phyloP scores from a whole-genome alignment of 2,888 invertebrate genomes.

The Pseudeuparius sepicola region DNA sequence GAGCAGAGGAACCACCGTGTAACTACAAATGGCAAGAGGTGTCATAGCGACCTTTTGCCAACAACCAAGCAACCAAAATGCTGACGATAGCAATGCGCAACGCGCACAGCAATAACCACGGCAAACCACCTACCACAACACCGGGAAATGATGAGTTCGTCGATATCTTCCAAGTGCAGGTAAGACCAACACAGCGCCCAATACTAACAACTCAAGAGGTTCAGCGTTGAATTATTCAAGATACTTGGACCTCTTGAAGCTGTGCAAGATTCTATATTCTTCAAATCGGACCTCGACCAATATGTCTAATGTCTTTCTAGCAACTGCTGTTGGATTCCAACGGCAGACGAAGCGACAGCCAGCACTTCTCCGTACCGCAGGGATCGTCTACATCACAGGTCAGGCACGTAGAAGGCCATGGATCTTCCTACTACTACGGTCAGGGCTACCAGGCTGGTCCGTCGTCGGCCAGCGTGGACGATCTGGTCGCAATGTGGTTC shows the following conservation, averaged over 20 bases:
- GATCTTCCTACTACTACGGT: constrained; percentile 27
- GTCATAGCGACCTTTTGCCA: constrained; percentile 16
- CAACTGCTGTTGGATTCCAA: constrained; percentile 22
- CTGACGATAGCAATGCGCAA: constrained; percentile 62
- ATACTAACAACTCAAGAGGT: no score
- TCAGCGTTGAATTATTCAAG: no score
- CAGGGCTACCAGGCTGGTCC: constrained; percentile 24
- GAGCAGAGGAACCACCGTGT: no score
- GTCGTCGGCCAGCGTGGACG: constrained; percentile 53
- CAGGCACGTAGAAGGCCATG: no score
- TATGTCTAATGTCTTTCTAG: no score
- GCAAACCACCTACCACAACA: constrained; percentile 30
- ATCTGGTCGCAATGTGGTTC: constrained; percentile 66
- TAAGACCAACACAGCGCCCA: no score
- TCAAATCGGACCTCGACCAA: no score
- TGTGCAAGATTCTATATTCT: no score
- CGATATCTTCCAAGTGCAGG: constrained; percentile 74
- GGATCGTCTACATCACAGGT: no score
- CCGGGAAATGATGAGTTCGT: constrained; percentile 58
- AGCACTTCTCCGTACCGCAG: background rate
- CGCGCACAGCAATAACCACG: constrained; percentile 48
- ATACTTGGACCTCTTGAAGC: no score
- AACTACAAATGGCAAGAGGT: constrained; percentile 21
- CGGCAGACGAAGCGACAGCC: background rate
- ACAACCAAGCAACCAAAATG: constrained; percentile 31